phyloP scores from a whole-genome alignment of 1,140 invertebrate genomes.

The Metaphire vulgaris region DNA sequence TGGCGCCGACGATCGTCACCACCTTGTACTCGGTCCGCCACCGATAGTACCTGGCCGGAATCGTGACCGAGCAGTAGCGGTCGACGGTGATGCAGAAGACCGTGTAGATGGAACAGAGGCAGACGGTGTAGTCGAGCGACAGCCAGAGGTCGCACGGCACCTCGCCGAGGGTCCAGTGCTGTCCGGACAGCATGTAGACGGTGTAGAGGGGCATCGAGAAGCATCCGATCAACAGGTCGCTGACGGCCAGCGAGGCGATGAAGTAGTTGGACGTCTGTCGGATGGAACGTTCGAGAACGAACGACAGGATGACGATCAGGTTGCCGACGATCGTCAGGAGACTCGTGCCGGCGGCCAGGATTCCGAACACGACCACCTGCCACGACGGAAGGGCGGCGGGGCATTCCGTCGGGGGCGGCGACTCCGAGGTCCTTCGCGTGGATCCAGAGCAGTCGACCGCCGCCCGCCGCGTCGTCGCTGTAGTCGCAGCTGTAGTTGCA shows the following conservation, averaged over 20 bases:
- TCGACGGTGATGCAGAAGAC: no score
- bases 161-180: slow-evolving; percentile 91
- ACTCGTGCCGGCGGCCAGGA: slow-evolving; percentile 22
- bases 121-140: slow-evolving; percentile 97
- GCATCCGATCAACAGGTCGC: slow-evolving; percentile 92
- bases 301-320: slow-evolving; percentile 87
- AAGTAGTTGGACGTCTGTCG: no score
- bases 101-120: slow-evolving; percentile 97
- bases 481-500: no score
- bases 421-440: no score
- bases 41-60: slow-evolving; percentile 89
- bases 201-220: slow-evolving; percentile 87
- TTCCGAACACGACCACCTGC: slow-evolving; percentile 22
- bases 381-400: no score
- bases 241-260: no score
- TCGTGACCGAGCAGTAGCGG: slow-evolving; percentile 97
- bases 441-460: no score
- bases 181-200: no score
- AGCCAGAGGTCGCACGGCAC: slow-evolving; percentile 97
- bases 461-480: no score
- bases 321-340: slow-evolving; percentile 62
- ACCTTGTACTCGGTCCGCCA: slow-evolving; percentile 93
- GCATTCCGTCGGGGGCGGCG: no score
- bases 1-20: slow-evolving; percentile 72
- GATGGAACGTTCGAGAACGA: no score